A percentile compares a stretch with the other conserved stretches of the same genome.
Evolutionary conservation across 2,888 invertebrate genomes (phyloP).

Genomic region (Halocaridina rubra): DNA sequence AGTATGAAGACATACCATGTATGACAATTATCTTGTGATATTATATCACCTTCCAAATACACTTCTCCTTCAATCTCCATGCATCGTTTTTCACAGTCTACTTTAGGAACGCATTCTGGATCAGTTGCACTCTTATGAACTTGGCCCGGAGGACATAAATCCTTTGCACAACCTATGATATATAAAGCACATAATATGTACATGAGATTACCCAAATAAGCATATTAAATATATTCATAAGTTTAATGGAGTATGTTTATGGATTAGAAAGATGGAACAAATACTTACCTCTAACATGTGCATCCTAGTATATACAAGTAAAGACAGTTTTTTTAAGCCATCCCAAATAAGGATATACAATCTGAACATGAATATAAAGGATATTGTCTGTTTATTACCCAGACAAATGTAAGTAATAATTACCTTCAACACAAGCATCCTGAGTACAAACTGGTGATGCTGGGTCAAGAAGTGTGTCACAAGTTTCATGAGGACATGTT

Average conservation of each 20-base stretch:
- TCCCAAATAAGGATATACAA: too few species aligned
- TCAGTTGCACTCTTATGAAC: slow-evolving; percentile 79
- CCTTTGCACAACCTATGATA: slow-evolving; percentile 81
- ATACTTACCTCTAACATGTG: too few species aligned
- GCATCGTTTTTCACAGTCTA: slow-evolving; percentile 78
- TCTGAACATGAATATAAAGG: too few species aligned
- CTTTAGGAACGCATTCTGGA: slow-evolving; percentile 80
- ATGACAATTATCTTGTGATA: slow-evolving; percentile 82
- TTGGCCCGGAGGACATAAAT: slow-evolving; percentile 79
- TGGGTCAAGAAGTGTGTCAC: slow-evolving; percentile 79
- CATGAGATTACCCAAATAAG: too few species aligned
- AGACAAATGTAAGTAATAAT: slow-evolving; percentile 21
- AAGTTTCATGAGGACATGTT: slow-evolving; percentile 85
- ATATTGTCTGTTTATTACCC: too few species aligned
- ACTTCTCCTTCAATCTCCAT: slow-evolving; percentile 76
- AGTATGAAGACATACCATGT: slow-evolving; percentile 74
- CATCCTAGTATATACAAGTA: too few species aligned
- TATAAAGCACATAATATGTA: too few species aligned
- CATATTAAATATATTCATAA: background rate
- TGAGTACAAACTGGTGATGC: slow-evolving; percentile 77
- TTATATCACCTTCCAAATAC: slow-evolving; percentile 82
- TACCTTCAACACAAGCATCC: slow-evolving; percentile 84
- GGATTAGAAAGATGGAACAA: too few species aligned
- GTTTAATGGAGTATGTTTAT: background rate
- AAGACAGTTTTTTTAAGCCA: too few species aligned